A percentile compares a stretch with the other conserved stretches of the same genome.
Evolutionary conservation across 2,888 invertebrate genomes (phyloP).

Genomic region (Sinhomidia bicolor): DNA sequence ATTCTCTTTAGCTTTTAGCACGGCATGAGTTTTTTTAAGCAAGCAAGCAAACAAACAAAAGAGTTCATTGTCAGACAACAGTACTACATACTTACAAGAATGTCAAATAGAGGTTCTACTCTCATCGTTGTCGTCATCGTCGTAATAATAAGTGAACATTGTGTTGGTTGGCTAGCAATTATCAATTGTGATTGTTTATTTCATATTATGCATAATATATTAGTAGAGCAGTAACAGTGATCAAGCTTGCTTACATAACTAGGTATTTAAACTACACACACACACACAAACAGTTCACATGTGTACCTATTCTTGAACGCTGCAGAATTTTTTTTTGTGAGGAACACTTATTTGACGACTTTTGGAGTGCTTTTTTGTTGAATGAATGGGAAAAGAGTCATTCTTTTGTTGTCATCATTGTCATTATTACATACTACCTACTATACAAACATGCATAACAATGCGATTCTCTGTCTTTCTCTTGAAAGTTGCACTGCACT

Average conservation of each 20-base stretch:
- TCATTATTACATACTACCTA: neutral
- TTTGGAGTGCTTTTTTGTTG: neutral
- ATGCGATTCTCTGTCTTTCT: neutral
- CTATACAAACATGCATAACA: neutral
- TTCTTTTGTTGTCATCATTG: neutral
- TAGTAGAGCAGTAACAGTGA: neutral
- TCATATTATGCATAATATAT: neutral
- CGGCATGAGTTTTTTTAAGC: neutral
- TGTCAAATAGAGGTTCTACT: neutral
- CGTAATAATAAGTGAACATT: neutral
- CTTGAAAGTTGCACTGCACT: neutral
- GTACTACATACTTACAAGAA: neutral
- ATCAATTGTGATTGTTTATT: neutral
- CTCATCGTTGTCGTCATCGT: neutral
- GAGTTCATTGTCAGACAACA: constrained; percentile 10
- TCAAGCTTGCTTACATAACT: neutral
- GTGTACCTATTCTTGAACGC: neutral
- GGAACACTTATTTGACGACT: neutral
- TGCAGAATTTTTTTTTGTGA: neutral
- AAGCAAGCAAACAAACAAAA: neutral
- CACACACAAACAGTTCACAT: too few relatives aligned
- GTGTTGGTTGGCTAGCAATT: neutral
- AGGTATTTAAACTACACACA: neutral
- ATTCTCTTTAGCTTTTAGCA: neutral
- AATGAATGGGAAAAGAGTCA: constrained; percentile 15